A percentile compares a stretch with the other conserved stretches of the same genome.
Evolutionary conservation across 2,888 invertebrate genomes (phyloP).

Genomic region (Resseliella maxima): DNA sequence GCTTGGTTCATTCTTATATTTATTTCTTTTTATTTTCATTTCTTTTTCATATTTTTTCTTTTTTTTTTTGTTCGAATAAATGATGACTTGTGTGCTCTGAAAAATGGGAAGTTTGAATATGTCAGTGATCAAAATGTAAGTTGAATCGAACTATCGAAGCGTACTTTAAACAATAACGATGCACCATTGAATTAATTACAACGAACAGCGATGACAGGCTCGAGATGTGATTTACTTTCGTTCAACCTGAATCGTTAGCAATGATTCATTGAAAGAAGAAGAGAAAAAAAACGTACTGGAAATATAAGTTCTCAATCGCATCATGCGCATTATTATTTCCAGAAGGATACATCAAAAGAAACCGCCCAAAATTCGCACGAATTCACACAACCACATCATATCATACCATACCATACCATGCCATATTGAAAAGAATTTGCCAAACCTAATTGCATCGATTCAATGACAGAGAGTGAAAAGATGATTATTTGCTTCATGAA

Average conservation of each 20-base stretch:
- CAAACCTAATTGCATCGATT: neutral
- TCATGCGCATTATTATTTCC: conserved; percentile 25
- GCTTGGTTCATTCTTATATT: too few relatives aligned
- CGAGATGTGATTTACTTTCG: neutral
- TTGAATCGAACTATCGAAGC: conserved; percentile 12
- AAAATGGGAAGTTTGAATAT: conserved; percentile 8
- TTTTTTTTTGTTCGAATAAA: neutral
- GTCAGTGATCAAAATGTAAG: neutral
- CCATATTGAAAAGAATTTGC: neutral
- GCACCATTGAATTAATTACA: conserved; percentile 21
- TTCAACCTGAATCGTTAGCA: neutral
- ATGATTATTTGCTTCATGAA: conserved; percentile 36
- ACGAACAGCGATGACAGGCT: conserved; percentile 31
- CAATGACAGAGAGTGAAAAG: neutral
- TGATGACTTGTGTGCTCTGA: neutral
- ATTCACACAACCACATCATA: too few relatives aligned
- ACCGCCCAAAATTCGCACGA: conserved; percentile 29
- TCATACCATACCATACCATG: too few relatives aligned
- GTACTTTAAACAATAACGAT: conserved; percentile 3
- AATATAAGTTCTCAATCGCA: neutral
- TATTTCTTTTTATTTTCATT: too few relatives aligned
- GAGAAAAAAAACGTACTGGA: too few relatives aligned
- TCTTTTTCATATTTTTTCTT: neutral
- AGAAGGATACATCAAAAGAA: neutral
- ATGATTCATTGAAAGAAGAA: conserved; percentile 3